Evolutionary conservation across 2,797 vertebrate genomes (phyloP).

Genomic region (Synanceia verrucosa): DNA sequence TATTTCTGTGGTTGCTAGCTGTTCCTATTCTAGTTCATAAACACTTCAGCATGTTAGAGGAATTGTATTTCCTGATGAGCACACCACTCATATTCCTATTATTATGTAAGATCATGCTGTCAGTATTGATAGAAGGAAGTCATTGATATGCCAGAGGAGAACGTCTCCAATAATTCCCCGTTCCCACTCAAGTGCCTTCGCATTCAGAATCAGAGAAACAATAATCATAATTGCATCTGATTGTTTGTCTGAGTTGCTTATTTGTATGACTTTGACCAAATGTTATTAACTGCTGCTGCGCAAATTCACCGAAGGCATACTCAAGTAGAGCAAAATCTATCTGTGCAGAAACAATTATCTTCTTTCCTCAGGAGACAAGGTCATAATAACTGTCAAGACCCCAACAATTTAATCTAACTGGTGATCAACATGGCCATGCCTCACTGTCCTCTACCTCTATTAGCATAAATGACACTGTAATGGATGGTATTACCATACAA

Average conservation of each 20-base stretch:
- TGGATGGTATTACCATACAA: slow-evolving; percentile 22
- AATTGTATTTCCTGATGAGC: background rate
- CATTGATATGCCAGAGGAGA: slow-evolving; percentile 46
- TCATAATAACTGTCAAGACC: slow-evolving; percentile 52
- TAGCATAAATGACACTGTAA: slow-evolving; percentile 45
- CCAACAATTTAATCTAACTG: slow-evolving; percentile 37
- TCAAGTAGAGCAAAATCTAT: slow-evolving; percentile 37
- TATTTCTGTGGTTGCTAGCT: background rate
- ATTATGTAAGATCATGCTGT: background rate
- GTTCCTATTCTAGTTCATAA: background rate
- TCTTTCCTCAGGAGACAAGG: slow-evolving; percentile 44
- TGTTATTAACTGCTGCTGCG: slow-evolving; percentile 48
- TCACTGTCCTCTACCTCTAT: slow-evolving; percentile 28
- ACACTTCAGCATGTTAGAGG: background rate
- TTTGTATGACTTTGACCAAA: slow-evolving; percentile 64
- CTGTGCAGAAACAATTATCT: slow-evolving; percentile 47
- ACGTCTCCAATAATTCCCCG: slow-evolving; percentile 6
- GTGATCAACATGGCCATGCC: slow-evolving; percentile 43
- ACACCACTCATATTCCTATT: background rate
- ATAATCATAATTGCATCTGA: slow-evolving; percentile 66
- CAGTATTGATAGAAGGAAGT: slow-evolving; percentile 3
- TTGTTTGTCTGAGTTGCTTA: slow-evolving; percentile 59
- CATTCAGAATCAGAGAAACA: slow-evolving; percentile 50
- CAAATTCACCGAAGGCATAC: slow-evolving; percentile 33
- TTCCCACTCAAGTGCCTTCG: slow-evolving; percentile 38